These are phyloP conservation scores for Branchinecta lynchi DNA, from an alignment of 1,140 invertebrate genomes.

Conservation along the genomic window DNA sequence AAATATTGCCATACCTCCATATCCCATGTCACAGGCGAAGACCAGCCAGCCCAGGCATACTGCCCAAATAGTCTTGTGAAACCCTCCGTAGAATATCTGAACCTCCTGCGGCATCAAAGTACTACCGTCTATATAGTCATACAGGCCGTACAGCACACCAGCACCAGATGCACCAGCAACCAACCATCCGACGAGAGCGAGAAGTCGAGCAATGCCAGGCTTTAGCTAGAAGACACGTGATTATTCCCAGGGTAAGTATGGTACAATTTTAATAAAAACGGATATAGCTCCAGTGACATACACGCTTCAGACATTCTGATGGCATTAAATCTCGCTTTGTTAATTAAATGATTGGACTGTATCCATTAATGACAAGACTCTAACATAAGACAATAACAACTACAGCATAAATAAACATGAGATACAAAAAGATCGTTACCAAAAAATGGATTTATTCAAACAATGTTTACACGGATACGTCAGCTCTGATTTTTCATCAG, in stretches of 20 bases:
- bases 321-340: too few species aligned
- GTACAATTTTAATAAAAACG: too few species aligned
- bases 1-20: conserved; percentile 31
- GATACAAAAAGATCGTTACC: too few species aligned
- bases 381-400: too few species aligned
- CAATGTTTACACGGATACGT: too few species aligned
- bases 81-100: conserved; percentile 29
- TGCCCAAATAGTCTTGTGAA: conserved; percentile 33
- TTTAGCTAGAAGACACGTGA: conserved; percentile 36
- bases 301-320: conserved; percentile 41
- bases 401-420: too few species aligned
- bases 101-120: conserved; percentile 44
- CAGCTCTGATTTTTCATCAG: too few species aligned
- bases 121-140: conserved; percentile 30
- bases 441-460: too few species aligned
- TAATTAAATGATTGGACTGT: too few species aligned
- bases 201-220: conserved; percentile 26
- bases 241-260: conserved; percentile 49
- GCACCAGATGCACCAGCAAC: conserved; percentile 40
- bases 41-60: conserved; percentile 35
- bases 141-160: conserved; percentile 57
- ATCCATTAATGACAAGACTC: too few species aligned
- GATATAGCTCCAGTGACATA: conserved; percentile 38
- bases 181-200: conserved; percentile 40
- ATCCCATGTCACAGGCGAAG: conserved; percentile 35